Conservation (phyloP, 2,797 vertebrate genomes). For the Chelidonichthys spinosus region DNA sequence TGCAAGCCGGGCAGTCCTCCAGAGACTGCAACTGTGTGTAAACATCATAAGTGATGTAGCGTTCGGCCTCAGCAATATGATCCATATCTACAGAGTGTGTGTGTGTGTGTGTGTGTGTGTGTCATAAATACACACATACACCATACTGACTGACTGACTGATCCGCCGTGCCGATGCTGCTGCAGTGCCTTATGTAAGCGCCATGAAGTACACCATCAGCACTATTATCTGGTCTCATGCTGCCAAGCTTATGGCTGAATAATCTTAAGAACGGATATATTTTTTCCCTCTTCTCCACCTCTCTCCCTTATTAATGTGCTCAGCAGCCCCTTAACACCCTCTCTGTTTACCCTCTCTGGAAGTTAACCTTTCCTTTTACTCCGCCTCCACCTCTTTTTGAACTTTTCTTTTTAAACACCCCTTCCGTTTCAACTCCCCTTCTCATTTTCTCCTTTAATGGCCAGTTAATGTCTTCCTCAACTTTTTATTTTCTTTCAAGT, state of each 20-base stretch:
- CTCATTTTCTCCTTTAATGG: conserved; percentile 27
- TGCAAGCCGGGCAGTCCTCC: conserved; percentile 30
- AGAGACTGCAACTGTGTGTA: conserved; percentile 38
- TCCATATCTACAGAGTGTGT: conserved; percentile 49
- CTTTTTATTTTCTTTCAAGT: conserved; percentile 23
- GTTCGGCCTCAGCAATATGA: conserved; percentile 54
- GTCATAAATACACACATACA: not conserved
- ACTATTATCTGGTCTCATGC: conserved; percentile 66
- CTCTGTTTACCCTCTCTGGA: conserved; percentile 47
- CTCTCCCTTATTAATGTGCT: conserved; percentile 44
- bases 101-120: conserved; percentile 20
- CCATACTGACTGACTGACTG: conserved; percentile 33
- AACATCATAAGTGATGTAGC: conserved; percentile 56
- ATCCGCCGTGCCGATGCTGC: conserved; percentile 49
- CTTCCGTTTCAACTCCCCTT: conserved; percentile 9
- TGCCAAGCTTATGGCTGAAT: conserved; percentile 69
- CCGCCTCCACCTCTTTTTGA: conserved; percentile 11
- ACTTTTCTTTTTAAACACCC: conserved; percentile 23
- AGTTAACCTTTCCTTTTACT: conserved; percentile 16
- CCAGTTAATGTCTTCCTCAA: conserved; percentile 17
- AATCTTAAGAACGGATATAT: conserved; percentile 50
- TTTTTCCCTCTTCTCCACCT: conserved; percentile 36
- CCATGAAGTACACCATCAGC: conserved; percentile 70
- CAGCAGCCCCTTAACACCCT: conserved; percentile 47
- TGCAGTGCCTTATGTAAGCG: conserved; percentile 75